phyloP scores from a whole-genome alignment of 2,113 vertebrate species.

The Nannospalax galili region DNA sequence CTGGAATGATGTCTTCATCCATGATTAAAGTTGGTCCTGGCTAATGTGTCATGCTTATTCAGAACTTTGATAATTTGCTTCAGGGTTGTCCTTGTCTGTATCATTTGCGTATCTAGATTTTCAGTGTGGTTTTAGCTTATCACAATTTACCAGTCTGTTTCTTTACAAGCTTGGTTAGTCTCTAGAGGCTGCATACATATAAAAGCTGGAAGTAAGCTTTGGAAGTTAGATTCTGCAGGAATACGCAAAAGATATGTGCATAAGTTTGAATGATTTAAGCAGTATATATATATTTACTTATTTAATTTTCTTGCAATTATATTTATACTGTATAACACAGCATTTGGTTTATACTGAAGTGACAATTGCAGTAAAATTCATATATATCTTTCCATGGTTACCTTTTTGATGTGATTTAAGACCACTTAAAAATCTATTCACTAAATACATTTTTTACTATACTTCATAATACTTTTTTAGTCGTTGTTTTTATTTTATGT shows the following conservation, averaged over 20 bases:
- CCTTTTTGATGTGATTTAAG: background rate
- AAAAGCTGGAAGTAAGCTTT: background rate
- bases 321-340: background rate
- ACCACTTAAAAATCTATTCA: background rate
- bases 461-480: too few species aligned
- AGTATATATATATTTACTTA: background rate
- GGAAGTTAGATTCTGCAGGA: background rate
- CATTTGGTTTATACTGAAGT: background rate
- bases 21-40: background rate
- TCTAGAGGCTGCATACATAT: background rate
- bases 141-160: background rate
- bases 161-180: background rate
- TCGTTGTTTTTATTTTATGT: too few species aligned
- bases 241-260: background rate
- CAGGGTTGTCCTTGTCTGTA: background rate
- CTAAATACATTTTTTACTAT: background rate
- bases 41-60: background rate
- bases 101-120: background rate
- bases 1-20: background rate
- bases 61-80: background rate
- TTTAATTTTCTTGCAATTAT: background rate
- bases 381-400: background rate
- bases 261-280: conserved; percentile 27
- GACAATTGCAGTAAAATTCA: background rate
- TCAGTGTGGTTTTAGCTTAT: background rate